Evolutionary conservation across 37 sponge, comb jelly and placozoan genomes (phyloP), one percentile per base, ranked within the genome.

Genomic region (Hexactinellida sp.): DNA sequence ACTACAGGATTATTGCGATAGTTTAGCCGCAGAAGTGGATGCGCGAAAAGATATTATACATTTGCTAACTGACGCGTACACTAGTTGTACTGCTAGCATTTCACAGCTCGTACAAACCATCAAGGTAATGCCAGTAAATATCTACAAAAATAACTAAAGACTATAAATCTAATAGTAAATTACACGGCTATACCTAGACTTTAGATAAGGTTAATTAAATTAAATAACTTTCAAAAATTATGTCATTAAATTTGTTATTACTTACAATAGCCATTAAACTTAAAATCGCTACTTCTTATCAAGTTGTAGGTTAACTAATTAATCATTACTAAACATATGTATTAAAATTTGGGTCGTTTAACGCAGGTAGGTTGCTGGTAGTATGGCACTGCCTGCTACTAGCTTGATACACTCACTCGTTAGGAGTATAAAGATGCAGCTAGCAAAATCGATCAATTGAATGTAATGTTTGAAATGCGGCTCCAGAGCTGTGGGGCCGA

Each of bases 1-100:
- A 63, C 54, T 91, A 52, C 90, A 94, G 38, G 94, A 94, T 82
- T 90, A 88, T 55, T 87, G 86, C 23, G 92, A 90, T 54, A 87
- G 87, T 54, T 76, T 91, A 0, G 89, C 86, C 0, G 83, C 91
- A 30, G 94, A 94, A 38, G 90, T 94, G 36, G 88, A 88, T 41
- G 91, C 90, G 86, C 84, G 94, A 23, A 86, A 87, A 24, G 89
- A 91, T 54, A 36, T 94, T 24, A n/a, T 90, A 54, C 84, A 84
- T 28, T 85, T 91, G 88, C 82, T 94, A 38, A 83, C 82, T 7
- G 89, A 91, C 76, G 76, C 76, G 34, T 63, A 63, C 76, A 63
- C 76, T n/a, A 63, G 76, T n/a, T 63, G 76, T 23, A 63, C 76
- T 25, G 76, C 76, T n/a, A 63, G 76, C 34, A 63, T 63, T 63